Percentiles rank a stretch among this genome's conserved stretches.
Conservation (phyloP, 2,797 vertebrate genomes). For the Kryptopterus vitreolus region DNA sequence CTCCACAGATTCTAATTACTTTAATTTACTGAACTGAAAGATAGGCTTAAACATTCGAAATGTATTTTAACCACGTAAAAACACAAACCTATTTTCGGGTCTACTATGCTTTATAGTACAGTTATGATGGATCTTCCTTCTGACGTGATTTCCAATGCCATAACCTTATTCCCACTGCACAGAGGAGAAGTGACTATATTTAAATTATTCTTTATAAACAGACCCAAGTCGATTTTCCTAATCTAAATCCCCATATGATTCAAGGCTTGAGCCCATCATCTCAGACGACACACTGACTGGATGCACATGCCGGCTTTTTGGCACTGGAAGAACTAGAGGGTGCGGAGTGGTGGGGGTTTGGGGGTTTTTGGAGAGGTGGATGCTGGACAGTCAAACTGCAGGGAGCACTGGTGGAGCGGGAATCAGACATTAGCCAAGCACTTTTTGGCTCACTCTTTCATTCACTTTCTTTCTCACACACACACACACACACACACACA, state of each 20-base stretch:
- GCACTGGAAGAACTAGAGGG: slow-evolving; percentile 34
- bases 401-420: slow-evolving; percentile 39
- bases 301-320: slow-evolving; percentile 16
- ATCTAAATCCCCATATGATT: slow-evolving; percentile 29
- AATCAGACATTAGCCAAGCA: slow-evolving; percentile 37
- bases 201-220: neutral
- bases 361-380: neutral
- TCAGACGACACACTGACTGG: slow-evolving; percentile 11
- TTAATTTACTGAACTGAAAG: neutral
- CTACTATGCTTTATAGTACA: neutral
- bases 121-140: no score
- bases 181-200: neutral
- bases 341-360: neutral
- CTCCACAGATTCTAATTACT: neutral
- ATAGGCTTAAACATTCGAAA: neutral
- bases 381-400: slow-evolving; percentile 16
- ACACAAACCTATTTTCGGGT: neutral
- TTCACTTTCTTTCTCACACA: slow-evolving; percentile 10
- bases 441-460: slow-evolving; percentile 5
- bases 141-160: neutral
- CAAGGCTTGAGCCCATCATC: slow-evolving; percentile 17
- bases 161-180: neutral
- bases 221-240: neutral
- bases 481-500: slow-evolving; percentile 25
- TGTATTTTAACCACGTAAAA: neutral